Percentiles rank a stretch among this genome's conserved stretches.
These are phyloP conservation scores for Miniopterus natalensis DNA, from an alignment of 2,113 vertebrate genomes.

Conservation along the genomic window DNA sequence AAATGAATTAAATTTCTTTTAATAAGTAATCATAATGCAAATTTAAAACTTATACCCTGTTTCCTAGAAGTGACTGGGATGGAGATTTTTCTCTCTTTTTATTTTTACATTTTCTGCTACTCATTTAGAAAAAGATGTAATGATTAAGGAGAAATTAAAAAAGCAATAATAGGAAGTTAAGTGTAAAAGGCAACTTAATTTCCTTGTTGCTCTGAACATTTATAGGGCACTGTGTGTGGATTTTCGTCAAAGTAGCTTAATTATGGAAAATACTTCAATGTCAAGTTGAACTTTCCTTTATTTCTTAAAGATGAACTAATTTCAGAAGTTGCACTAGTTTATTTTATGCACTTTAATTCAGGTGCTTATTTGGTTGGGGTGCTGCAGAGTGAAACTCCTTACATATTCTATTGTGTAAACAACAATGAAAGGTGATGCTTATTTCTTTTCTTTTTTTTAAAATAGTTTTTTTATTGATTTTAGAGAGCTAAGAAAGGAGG, in stretches of 20 bases:
- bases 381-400: background rate
- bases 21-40: slow-evolving; percentile 86
- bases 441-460: no score
- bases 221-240: background rate
- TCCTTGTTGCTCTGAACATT: slow-evolving; percentile 57
- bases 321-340: slow-evolving; percentile 6
- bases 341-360: background rate
- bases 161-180: slow-evolving; percentile 77
- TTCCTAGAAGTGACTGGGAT: slow-evolving; percentile 81
- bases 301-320: slow-evolving; percentile 61
- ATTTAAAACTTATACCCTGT: slow-evolving; percentile 79
- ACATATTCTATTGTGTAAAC: background rate
- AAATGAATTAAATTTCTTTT: slow-evolving; percentile 84
- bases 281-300: slow-evolving; percentile 39
- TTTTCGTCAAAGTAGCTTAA: slow-evolving; percentile 71
- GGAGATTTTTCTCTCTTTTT: slow-evolving; percentile 52
- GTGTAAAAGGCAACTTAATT: slow-evolving; percentile 71
- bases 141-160: slow-evolving; percentile 77
- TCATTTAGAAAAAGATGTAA: slow-evolving; percentile 76
- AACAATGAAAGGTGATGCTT: background rate
- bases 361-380: background rate
- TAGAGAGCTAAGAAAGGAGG: no score
- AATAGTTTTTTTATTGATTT: no score
- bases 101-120: slow-evolving; percentile 59
- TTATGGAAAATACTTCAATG: slow-evolving; percentile 53